These are phyloP conservation scores for Ictidomys tridecemlineatus DNA, from an alignment of 2,113 vertebrate genomes.

Conservation along the genomic window DNA sequence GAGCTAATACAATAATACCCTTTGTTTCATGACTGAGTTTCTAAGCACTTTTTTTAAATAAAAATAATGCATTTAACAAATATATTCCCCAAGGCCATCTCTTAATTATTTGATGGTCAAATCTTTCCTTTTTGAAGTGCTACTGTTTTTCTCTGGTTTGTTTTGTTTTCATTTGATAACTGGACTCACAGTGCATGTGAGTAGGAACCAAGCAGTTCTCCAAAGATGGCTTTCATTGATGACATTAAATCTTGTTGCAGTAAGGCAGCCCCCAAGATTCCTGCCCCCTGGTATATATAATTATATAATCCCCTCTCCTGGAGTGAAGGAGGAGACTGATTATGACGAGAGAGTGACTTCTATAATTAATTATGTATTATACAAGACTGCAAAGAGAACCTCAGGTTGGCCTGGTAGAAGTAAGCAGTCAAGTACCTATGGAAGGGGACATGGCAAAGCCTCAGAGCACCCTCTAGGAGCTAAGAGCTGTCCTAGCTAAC, in stretches of 20 bases:
- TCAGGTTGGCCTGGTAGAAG: neutral
- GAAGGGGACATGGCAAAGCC: neutral
- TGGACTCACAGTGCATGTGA: neutral
- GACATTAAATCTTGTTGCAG: neutral
- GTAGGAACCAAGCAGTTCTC: neutral
- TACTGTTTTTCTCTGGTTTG: neutral
- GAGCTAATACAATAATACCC: neutral
- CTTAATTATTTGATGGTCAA: neutral
- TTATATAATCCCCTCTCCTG: neutral
- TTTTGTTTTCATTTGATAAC: neutral
- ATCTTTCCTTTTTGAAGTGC: neutral
- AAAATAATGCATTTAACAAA: neutral
- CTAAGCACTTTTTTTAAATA: neutral
- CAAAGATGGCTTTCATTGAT: neutral
- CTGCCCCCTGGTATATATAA: neutral
- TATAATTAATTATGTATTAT: neutral
- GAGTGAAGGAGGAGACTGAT: neutral
- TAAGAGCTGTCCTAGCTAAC: neutral
- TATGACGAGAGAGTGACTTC: neutral
- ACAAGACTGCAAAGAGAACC: neutral
- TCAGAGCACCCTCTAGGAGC: neutral
- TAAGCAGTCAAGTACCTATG: neutral
- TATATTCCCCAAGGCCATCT: neutral
- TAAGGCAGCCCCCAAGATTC: neutral
- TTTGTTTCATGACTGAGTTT: slow-evolving; percentile 8